A percentile compares a stretch with the other conserved stretches of the same genome.
These are phyloP conservation scores for Aselliscus stoliczkanus DNA, from an alignment of 2,797 vertebrate genomes.

Conservation along the genomic window DNA sequence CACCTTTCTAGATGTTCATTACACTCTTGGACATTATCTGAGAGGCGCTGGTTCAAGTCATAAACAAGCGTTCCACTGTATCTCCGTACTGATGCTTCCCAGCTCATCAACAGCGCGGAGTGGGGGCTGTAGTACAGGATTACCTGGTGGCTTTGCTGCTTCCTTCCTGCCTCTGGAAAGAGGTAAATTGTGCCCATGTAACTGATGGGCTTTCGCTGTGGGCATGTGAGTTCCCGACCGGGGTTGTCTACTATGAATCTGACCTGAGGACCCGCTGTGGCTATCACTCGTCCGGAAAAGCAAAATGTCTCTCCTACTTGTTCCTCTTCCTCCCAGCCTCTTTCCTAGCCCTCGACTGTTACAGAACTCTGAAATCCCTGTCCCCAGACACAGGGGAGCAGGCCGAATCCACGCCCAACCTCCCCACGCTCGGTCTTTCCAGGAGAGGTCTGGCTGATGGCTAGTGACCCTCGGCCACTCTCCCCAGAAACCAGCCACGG, in stretches of 20 bases:
- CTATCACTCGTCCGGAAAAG: accelerated
- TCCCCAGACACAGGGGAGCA: neutral
- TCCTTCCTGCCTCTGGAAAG: neutral
- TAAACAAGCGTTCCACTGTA: neutral
- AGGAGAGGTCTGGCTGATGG: neutral
- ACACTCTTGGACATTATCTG: neutral
- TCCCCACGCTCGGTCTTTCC: neutral
- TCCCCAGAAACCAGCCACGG: neutral
- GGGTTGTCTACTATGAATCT: neutral
- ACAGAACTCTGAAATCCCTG: accelerated
- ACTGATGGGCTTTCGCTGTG: accelerated
- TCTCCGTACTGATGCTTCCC: accelerated
- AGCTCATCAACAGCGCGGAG: too few species aligned
- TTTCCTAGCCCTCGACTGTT: neutral
- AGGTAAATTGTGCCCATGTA: accelerated
- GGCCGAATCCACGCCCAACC: neutral
- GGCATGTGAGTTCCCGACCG: accelerated
- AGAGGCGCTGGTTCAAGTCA: neutral
- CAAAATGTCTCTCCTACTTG: neutral
- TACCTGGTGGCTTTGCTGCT: accelerated
- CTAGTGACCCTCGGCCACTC: accelerated
- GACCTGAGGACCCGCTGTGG: accelerated
- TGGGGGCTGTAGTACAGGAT: accelerated
- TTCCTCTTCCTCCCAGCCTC: neutral
- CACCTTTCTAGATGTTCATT: neutral